phyloP scores from a whole-genome alignment of 2,888 invertebrate species.

The Harpalus rubripes region DNA sequence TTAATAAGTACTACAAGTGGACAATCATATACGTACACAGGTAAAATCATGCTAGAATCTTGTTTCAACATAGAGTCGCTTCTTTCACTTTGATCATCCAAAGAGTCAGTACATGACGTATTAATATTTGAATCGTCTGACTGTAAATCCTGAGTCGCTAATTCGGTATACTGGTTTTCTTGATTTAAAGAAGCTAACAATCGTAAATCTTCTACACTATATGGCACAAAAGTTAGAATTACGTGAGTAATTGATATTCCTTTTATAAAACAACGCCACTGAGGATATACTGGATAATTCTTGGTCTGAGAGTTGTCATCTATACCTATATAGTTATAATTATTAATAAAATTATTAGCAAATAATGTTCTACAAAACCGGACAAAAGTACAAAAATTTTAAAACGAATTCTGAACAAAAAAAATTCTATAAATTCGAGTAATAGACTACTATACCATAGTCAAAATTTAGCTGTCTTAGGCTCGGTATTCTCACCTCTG shows the following conservation, averaged over 20 bases:
- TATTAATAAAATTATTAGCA: conserved; percentile 4
- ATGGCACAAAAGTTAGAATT: conserved; percentile 83
- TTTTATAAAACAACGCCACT: conserved; percentile 85
- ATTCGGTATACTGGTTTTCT: conserved; percentile 65
- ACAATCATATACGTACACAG: conserved; percentile 86
- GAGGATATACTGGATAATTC: conserved; percentile 71
- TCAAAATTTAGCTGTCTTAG: too few species aligned
- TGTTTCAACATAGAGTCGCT: conserved; percentile 30
- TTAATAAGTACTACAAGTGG: conserved; percentile 81
- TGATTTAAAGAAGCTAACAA: conserved; percentile 34
- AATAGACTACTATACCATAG: too few species aligned
- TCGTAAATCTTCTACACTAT: conserved; percentile 78
- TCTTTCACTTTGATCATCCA: conserved; percentile 49
- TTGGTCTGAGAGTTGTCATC: conserved; percentile 17
- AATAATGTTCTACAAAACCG: not conserved
- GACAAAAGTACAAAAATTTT: too few species aligned
- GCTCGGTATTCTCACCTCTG: too few species aligned
- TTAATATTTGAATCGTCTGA: conserved; percentile 35
- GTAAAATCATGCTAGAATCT: conserved; percentile 75
- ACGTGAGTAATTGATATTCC: conserved; percentile 82
- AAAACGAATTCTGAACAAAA: too few species aligned
- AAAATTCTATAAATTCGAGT: too few species aligned
- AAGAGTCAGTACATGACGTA: conserved; percentile 18
- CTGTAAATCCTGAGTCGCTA: conserved; percentile 9
- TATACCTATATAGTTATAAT: conserved; percentile 7